Percentiles rank a stretch among this genome's conserved stretches.
Conservation (phyloP, 2,797 vertebrate genomes). For the Stomatorhinus walkeri region DNA sequence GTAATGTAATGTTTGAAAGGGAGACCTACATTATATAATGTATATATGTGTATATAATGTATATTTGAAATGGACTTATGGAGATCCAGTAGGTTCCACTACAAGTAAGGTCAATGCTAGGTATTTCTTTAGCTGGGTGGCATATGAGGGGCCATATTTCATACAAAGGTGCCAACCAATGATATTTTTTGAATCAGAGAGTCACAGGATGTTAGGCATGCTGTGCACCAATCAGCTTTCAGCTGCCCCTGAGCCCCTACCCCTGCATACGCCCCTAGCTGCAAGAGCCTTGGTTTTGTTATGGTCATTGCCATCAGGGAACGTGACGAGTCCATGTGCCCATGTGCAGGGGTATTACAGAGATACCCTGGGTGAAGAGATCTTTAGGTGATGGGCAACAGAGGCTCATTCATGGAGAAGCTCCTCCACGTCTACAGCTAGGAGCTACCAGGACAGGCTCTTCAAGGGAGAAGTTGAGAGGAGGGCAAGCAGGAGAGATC, state of each 20-base stretch:
- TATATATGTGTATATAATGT: background rate
- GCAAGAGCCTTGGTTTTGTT: background rate
- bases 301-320: background rate
- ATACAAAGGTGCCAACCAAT: background rate
- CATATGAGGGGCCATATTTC: background rate
- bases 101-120: background rate
- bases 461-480: background rate
- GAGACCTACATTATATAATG: background rate
- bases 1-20: background rate
- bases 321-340: background rate
- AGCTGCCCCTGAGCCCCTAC: background rate
- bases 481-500: background rate
- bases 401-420: background rate
- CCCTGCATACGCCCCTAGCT: background rate
- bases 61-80: background rate
- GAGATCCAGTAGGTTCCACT: background rate
- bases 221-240: background rate
- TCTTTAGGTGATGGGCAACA: background rate
- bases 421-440: background rate
- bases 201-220: background rate
- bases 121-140: background rate
- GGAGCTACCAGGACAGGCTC: background rate
- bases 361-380: background rate
- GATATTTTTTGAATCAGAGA: background rate
- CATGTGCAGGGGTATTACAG: background rate